Evolutionary conservation across 1,140 invertebrate species (phyloP).

Genomic region (Gryon sp.): DNA sequence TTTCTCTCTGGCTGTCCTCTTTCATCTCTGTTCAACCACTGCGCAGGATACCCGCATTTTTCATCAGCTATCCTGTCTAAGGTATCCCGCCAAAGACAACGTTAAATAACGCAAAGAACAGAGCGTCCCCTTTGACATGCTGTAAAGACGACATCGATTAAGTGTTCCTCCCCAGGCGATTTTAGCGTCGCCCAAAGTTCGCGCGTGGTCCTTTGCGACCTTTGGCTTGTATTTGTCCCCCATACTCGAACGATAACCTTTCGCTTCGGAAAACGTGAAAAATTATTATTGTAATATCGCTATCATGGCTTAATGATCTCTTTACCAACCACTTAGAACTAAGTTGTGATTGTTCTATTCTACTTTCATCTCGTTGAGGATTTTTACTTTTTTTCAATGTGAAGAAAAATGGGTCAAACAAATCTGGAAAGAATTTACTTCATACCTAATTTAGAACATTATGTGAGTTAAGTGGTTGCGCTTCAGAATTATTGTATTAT

Average conservation of each 20-base stretch:
- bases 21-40: not conserved
- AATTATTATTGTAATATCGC: conserved; percentile 16
- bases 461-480: too few relatives aligned
- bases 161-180: conserved; percentile 66
- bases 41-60: conserved; percentile 47
- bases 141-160: conserved; percentile 70
- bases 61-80: conserved; percentile 66
- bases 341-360: not conserved
- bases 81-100: conserved; percentile 59
- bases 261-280: conserved; percentile 33
- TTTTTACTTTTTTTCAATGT: not conserved
- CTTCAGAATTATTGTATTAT: too few relatives aligned
- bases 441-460: too few relatives aligned
- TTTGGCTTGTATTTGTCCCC: conserved; percentile 39
- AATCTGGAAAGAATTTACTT: too few relatives aligned
- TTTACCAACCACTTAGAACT: not conserved
- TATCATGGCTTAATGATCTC: conserved; percentile 21
- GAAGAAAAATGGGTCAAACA: conserved; percentile 19
- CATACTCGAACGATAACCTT: conserved; percentile 35
- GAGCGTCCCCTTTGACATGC: conserved; percentile 68
- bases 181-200: conserved; percentile 40
- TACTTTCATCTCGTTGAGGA: too few relatives aligned
- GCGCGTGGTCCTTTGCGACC: conserved; percentile 14
- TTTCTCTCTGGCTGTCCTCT: conserved; percentile 1
- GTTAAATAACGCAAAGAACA: conserved; percentile 65